Conservation (phyloP, 2,888 invertebrate genomes). For the Ganaspis brasiliensis region DNA sequence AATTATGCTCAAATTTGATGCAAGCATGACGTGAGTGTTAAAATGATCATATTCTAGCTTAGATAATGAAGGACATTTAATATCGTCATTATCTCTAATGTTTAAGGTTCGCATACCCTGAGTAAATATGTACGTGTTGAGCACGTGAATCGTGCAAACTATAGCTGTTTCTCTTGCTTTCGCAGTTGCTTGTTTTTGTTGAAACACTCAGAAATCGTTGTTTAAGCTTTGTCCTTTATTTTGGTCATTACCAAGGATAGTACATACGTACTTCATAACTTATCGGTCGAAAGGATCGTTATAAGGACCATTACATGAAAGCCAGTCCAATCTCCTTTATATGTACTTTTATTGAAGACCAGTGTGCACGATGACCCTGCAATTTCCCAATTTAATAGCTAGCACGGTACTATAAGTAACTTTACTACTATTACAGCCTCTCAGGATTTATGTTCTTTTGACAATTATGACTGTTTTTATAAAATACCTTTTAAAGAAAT, state of each 20-base stretch:
- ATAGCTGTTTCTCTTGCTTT: constrained; percentile 58
- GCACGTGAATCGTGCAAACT: constrained; percentile 57
- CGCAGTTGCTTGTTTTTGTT: constrained; percentile 58
- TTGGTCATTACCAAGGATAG: constrained; percentile 50
- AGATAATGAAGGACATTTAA: not conserved
- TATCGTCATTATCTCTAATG: not conserved
- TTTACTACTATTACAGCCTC: no score
- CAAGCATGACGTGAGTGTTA: not conserved
- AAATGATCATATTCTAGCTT: not conserved
- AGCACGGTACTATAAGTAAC: not conserved
- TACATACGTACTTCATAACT: constrained; percentile 63
- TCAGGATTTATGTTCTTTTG: no score
- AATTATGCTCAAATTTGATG: no score
- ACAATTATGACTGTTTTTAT: no score
- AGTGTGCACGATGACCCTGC: not conserved
- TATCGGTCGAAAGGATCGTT: constrained; percentile 64
- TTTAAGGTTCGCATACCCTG: not conserved
- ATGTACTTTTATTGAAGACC: constrained; percentile 21
- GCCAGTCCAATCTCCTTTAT: constrained; percentile 11
- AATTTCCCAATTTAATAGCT: constrained; percentile 17
- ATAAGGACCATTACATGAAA: constrained; percentile 67
- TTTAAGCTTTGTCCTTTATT: constrained; percentile 61
- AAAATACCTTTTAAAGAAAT: no score
- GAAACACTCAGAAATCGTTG: constrained; percentile 61
- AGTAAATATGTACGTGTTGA: not conserved